phyloP scores from a whole-genome alignment of 1,140 invertebrate genomes.

The Ectropis grisescens region DNA sequence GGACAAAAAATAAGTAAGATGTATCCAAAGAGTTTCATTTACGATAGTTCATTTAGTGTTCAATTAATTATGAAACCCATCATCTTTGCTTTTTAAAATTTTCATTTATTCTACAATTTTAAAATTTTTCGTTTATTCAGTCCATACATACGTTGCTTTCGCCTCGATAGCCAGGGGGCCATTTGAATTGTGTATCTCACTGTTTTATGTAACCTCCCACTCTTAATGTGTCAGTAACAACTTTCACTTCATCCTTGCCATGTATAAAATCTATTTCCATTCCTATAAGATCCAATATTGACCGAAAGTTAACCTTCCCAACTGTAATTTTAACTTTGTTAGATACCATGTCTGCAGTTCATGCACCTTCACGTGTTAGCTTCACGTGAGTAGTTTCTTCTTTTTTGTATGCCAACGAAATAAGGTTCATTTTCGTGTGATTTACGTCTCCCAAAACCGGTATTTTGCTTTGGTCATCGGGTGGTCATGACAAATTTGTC shows the following conservation, averaged over 20 bases:
- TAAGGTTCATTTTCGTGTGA: constrained; percentile 10
- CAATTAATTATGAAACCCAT: no score
- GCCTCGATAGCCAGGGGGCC: constrained; percentile 31
- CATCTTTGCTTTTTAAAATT: no score
- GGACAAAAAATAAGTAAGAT: no score
- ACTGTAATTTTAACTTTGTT: constrained; percentile 4
- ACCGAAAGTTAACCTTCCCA: constrained; percentile 1
- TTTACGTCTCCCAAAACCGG: constrained; percentile 8
- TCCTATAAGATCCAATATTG: constrained; percentile 2
- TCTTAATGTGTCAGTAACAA: constrained; percentile 11
- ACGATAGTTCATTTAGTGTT: no score
- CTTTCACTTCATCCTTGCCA: constrained; percentile 1
- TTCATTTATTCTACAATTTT: no score
- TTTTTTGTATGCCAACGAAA: constrained; percentile 1
- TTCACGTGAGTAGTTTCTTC: background rate
- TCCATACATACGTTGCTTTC: constrained; percentile 35
- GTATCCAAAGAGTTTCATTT: no score
- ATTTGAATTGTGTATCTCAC: constrained; percentile 30
- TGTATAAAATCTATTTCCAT: background rate
- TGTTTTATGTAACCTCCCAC: constrained; percentile 49
- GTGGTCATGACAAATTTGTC: constrained; percentile 8
- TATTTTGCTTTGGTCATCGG: constrained; percentile 10
- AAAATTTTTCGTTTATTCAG: no score
- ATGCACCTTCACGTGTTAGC: constrained; percentile 6
- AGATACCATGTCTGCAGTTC: constrained; percentile 10